A percentile compares a stretch with the other conserved stretches of the same genome.
Evolutionary conservation across 2,888 invertebrate species (phyloP).

Genomic region (Amaurobius ferox): DNA sequence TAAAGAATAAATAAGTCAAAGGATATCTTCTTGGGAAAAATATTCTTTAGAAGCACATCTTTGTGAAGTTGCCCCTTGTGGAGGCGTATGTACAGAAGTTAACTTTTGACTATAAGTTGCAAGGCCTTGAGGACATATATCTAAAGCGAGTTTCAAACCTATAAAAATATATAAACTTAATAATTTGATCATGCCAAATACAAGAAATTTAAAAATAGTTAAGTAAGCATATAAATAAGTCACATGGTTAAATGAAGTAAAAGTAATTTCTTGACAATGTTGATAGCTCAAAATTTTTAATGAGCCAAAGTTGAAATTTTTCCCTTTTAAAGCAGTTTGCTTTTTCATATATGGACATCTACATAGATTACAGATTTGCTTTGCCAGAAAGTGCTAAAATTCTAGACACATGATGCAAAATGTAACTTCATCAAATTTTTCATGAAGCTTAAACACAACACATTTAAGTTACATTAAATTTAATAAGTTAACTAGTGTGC

Average conservation of each 20-base stretch:
- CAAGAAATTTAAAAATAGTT: background rate
- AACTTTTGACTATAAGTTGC: slow-evolving; percentile 12
- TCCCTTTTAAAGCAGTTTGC: too few relatives aligned
- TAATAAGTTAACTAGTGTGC: too few relatives aligned
- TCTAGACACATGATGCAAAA: too few relatives aligned
- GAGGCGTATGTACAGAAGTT: background rate
- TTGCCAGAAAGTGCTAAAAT: too few relatives aligned
- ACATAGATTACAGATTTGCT: too few relatives aligned
- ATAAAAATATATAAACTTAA: background rate
- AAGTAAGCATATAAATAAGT: background rate
- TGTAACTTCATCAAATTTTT: too few relatives aligned
- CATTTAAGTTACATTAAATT: too few relatives aligned
- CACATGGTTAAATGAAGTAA: background rate
- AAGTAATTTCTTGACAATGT: background rate
- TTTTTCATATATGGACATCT: too few relatives aligned
- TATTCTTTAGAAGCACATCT: slow-evolving; percentile 15
- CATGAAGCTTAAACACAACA: too few relatives aligned
- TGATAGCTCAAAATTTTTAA: too few relatives aligned
- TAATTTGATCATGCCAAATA: background rate
- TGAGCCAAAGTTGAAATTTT: too few relatives aligned
- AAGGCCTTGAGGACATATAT: slow-evolving; percentile 31
- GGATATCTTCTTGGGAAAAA: slow-evolving; percentile 61
- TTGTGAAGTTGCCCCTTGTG: background rate
- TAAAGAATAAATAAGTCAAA: slow-evolving; percentile 11
- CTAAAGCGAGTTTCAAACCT: slow-evolving; percentile 37